These are phyloP conservation scores for Crotalus viridis DNA, from an alignment of 2,113 vertebrate genomes.

Conservation along the genomic window DNA sequence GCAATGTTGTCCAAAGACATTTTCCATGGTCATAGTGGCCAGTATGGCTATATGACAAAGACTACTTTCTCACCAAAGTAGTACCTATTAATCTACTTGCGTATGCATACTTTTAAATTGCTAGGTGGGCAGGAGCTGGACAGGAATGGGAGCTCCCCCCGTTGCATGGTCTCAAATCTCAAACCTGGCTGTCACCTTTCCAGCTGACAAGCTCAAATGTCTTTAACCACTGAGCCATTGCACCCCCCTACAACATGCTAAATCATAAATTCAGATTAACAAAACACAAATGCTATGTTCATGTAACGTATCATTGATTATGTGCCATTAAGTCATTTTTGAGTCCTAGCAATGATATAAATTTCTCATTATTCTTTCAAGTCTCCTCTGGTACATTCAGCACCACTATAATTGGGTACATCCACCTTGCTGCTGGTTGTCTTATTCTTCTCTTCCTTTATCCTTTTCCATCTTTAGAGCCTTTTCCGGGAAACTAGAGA, in stretches of 20 bases:
- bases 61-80: background rate
- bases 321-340: background rate
- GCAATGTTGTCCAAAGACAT: background rate
- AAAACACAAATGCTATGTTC: background rate
- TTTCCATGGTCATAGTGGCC: background rate
- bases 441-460: background rate
- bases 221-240: background rate
- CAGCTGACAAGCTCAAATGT: background rate
- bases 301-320: background rate
- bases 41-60: background rate
- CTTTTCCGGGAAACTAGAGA: background rate
- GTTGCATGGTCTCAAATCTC: background rate
- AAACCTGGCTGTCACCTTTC: background rate
- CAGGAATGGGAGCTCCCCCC: background rate
- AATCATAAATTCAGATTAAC: background rate
- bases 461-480: background rate
- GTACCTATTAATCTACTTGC: background rate
- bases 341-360: background rate
- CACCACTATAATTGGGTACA: background rate
- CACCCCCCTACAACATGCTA: background rate
- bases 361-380: background rate
- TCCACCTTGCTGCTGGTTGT: background rate
- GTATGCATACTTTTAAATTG: background rate
- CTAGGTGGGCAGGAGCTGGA: background rate
- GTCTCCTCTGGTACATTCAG: background rate